Conservation (phyloP, 2,797 vertebrate genomes). For the Mus spretus region DNA sequence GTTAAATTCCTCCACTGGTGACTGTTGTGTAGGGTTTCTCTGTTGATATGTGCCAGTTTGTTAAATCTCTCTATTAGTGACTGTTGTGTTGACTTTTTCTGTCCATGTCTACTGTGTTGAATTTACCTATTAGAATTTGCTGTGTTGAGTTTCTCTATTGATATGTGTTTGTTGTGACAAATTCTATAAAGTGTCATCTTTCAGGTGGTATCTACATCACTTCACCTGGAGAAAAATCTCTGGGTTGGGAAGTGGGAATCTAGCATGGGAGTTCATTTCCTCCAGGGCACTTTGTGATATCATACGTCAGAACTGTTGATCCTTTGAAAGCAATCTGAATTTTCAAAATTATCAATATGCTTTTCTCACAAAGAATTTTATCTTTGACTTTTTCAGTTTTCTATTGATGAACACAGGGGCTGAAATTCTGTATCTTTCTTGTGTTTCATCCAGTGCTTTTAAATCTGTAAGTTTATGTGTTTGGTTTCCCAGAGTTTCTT, state of each 20-base stretch:
- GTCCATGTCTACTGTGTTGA: background rate
- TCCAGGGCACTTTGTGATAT: background rate
- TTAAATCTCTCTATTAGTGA: background rate
- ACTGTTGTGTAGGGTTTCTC: background rate
- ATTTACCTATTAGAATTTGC: background rate
- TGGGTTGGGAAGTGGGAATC: background rate
- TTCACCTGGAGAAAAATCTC: background rate
- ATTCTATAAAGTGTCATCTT: constrained; percentile 35
- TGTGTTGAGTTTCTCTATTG: background rate
- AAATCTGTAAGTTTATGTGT: background rate
- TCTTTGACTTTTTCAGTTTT: background rate
- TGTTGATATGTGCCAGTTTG: background rate
- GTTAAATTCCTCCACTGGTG: background rate
- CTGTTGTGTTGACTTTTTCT: background rate
- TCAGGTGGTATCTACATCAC: background rate
- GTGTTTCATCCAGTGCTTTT: background rate
- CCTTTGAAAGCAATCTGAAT: background rate
- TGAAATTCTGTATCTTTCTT: background rate
- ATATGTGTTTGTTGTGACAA: background rate
- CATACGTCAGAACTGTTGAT: background rate
- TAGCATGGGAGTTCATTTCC: background rate
- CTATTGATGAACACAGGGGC: background rate
- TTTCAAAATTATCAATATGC: background rate
- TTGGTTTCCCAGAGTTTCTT: background rate
- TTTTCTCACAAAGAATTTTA: background rate